A percentile compares a stretch with the other conserved stretches of the same genome.
These are phyloP conservation scores for Ariolimax columbianus DNA, from an alignment of 2,888 invertebrate species.

Conservation along the genomic window DNA sequence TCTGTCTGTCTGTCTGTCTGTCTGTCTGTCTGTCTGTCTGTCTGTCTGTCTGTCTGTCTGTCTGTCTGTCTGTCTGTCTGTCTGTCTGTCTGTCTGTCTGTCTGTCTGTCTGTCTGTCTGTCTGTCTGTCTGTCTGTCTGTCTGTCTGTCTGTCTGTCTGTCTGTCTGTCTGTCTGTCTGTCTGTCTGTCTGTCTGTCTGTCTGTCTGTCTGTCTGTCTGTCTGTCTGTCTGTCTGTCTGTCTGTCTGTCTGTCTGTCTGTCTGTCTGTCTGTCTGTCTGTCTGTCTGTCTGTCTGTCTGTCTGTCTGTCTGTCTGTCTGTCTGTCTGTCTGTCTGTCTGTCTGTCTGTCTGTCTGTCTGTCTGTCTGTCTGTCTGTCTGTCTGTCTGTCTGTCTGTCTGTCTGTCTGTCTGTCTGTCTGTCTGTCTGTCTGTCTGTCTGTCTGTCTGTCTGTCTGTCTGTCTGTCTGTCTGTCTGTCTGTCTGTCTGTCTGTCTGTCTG, in stretches of 20 bases:
- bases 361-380: too few relatives aligned
- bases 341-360: background rate
- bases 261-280: background rate
- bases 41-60: slow-evolving; percentile 11
- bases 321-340: background rate
- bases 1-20: slow-evolving; percentile 30
- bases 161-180: too few relatives aligned
- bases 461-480: too few relatives aligned
- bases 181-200: background rate
- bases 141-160: too few relatives aligned
- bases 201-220: too few relatives aligned
- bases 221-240: background rate
- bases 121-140: too few relatives aligned
- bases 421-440: too few relatives aligned
- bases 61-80: slow-evolving; percentile 31
- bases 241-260: background rate
- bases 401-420: background rate
- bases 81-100: slow-evolving; percentile 28
- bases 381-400: background rate
- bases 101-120: background rate
- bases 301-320: background rate
- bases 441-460: too few relatives aligned
- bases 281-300: background rate
- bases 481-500: too few relatives aligned
- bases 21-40: slow-evolving; percentile 28